Base-by-base conservation (phyloP, 2,113 vertebrate genomes). In the Syngnathus typhle region DNA sequence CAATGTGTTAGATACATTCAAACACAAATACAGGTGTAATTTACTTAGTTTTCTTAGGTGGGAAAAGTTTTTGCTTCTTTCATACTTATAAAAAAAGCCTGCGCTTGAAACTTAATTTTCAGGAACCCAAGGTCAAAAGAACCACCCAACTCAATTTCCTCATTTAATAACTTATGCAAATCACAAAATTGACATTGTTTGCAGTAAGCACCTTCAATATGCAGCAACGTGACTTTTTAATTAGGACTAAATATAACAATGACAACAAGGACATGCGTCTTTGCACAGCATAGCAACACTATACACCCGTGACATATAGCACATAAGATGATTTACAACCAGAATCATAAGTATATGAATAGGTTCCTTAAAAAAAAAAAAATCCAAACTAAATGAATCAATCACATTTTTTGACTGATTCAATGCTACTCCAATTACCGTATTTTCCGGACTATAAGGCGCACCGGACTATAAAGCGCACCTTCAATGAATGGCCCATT, bases 161-260 rank as follows among this genome's bases (percentile, higher is more conserved):
- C 27, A 39, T 65, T 80, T 69, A 82, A 66, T 73, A 72, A 54
- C 11, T 71, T 67, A 73, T 76, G 65, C 60, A 69, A 68, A 76
- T 74, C 61, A 32, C 56, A 13, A 54, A 51, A 55, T 18, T 79
- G 68, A 70, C 44, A 68, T 41, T 70, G 49, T 68, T 77, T 70
- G 47, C 61, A 62, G 23, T 56, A 64, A 65, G 63, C 77, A 49
- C 37, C 65, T 36, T 71, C 27, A 71, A 52, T 84, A 75, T 70
- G 12, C 21, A 60, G 8, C 64, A 67, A 76, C 51, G 73, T 76
- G 72, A 60, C 78, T 69, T 47, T 76, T 81, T 72, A 71, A 81
- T 79, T 16, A 36, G 71, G 47, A 72, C 82, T 74, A 82, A 82
- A 79, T 75, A 69, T 38, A 84, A 58, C 27, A 72, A 23, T 77